Conservation (phyloP, 2,113 vertebrate species). For the Caloenas nicobarica region DNA sequence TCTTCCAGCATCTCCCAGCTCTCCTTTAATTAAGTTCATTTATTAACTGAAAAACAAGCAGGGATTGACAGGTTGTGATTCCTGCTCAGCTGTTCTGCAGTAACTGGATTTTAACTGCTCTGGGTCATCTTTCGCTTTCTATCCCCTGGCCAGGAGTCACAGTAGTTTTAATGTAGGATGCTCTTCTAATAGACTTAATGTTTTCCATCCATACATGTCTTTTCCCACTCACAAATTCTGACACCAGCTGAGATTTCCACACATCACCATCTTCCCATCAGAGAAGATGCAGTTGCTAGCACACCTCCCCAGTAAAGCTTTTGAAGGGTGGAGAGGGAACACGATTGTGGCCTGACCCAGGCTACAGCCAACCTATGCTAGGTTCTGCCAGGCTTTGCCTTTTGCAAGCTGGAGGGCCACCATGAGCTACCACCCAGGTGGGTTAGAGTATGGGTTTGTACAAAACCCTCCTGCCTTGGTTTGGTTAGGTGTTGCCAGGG, state of each 20-base stretch:
- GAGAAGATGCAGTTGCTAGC: not conserved
- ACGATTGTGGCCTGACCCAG: rapidly evolving
- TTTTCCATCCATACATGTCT: not conserved
- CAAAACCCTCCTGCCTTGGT: not conserved
- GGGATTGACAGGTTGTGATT: not conserved
- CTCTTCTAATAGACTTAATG: not conserved
- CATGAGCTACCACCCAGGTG: not conserved
- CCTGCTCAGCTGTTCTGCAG: not conserved
- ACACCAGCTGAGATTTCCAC: not conserved
- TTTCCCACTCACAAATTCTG: not conserved
- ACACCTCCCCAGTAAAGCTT: not conserved
- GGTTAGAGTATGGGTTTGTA: not conserved
- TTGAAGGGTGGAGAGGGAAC: rapidly evolving
- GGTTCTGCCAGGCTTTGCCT: not conserved
- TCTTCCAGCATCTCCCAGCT: not conserved
- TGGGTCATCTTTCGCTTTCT: not conserved
- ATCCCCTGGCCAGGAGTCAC: not conserved
- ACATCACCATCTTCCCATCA: not conserved
- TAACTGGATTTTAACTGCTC: not conserved
- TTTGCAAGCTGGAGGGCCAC: not conserved
- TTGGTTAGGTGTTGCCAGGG: not conserved
- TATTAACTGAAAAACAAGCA: not conserved
- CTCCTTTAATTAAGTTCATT: not conserved
- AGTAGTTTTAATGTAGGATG: rapidly evolving
- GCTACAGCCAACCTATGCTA: not conserved